These are phyloP conservation scores for Xenopus laevis DNA, from an alignment of 2,113 vertebrate genomes.

Conservation along the genomic window DNA sequence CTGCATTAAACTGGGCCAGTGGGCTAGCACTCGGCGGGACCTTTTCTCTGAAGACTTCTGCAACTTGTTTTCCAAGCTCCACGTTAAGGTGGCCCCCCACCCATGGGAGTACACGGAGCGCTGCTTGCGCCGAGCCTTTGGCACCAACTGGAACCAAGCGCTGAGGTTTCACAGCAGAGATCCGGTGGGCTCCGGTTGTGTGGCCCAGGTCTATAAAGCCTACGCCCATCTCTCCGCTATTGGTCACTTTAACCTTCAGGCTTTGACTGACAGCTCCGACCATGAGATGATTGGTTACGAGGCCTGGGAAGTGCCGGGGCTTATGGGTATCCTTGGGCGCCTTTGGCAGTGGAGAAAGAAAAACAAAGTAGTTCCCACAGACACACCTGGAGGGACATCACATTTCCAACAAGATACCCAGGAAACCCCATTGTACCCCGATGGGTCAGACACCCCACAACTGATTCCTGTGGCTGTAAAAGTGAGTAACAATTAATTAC, in stretches of 20 bases:
- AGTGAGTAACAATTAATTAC: conserved; percentile 61
- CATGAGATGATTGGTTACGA: conserved; percentile 58
- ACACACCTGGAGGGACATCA: conserved; percentile 18
- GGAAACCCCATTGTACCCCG: background rate
- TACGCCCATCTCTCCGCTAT: conserved; percentile 66
- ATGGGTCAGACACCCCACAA: conserved; percentile 45
- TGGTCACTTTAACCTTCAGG: conserved; percentile 55
- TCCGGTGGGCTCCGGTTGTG: conserved; percentile 86
- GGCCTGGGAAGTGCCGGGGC: conserved; percentile 69
- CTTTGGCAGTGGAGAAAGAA: conserved; percentile 53
- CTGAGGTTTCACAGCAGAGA: conserved; percentile 77
- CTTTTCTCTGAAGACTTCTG: conserved; percentile 87
- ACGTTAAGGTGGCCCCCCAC: conserved; percentile 79
- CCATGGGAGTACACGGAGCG: conserved; percentile 80
- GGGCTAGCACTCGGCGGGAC: conserved; percentile 91
- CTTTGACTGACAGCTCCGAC: conserved; percentile 50
- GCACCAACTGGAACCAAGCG: conserved; percentile 71
- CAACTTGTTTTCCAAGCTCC: conserved; percentile 78
- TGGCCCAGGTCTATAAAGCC: conserved; percentile 91
- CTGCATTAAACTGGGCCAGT: conserved; percentile 90
- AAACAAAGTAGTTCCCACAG: conserved; percentile 47
- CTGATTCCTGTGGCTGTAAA: conserved; percentile 87
- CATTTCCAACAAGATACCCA: background rate
- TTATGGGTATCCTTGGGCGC: conserved; percentile 53
- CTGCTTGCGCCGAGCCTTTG: conserved; percentile 77